Conservation (phyloP, 1,140 invertebrate species). For the Radopholus similis region DNA sequence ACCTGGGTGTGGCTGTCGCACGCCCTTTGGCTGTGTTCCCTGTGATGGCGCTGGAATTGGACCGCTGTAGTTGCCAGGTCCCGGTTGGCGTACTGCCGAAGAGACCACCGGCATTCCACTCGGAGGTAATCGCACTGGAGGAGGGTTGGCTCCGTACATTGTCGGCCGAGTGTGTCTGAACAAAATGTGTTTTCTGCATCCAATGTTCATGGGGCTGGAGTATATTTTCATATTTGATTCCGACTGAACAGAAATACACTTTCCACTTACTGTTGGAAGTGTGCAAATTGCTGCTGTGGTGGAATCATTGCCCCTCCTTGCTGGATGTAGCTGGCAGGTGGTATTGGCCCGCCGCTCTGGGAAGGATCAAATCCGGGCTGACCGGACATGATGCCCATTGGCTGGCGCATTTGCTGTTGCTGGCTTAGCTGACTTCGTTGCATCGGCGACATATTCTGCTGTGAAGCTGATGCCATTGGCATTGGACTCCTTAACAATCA, state of each 20-base stretch:
- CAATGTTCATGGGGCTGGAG: too few relatives aligned
- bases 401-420: constrained; percentile 5
- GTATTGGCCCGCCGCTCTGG: not conserved
- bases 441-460: not conserved
- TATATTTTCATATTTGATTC: not conserved
- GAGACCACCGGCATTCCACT: too few relatives aligned
- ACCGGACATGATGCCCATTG: too few relatives aligned
- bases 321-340: constrained; percentile 2
- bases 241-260: not conserved
- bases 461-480: too few relatives aligned
- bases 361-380: not conserved
- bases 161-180: not conserved
- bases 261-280: not conserved
- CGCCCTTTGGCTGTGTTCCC: not conserved
- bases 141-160: not conserved
- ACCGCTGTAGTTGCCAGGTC: too few relatives aligned
- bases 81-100: too few relatives aligned
- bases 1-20: not conserved
- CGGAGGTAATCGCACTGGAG: not conserved
- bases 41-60: not conserved
- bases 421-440: constrained; percentile 5
- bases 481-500: too few relatives aligned
- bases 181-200: too few relatives aligned
- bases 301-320: not conserved
- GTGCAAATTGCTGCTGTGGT: not conserved